phyloP scores from a whole-genome alignment of 2,797 vertebrate species.

The Gila robusta region DNA sequence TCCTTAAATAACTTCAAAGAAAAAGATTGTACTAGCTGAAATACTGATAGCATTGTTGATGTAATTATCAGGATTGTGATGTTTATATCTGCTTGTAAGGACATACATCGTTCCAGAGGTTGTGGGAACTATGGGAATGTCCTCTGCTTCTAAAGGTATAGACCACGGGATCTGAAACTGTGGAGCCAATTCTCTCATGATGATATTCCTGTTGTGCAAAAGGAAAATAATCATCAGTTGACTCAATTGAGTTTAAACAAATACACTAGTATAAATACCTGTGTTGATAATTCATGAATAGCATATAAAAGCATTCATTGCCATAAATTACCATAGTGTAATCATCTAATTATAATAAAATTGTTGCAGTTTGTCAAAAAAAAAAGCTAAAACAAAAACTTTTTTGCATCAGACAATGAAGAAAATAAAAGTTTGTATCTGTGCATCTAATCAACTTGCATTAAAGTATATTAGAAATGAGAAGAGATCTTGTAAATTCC shows the following conservation, averaged over 20 bases:
- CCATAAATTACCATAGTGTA: background rate
- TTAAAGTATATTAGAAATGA: background rate
- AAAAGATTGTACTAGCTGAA: background rate
- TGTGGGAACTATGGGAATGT: constrained; percentile 91
- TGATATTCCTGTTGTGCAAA: constrained; percentile 80
- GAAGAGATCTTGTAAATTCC: background rate
- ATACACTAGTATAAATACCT: background rate
- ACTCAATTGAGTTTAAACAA: constrained; percentile 2
- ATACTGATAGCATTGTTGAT: background rate
- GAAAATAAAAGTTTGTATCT: background rate
- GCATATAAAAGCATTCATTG: background rate
- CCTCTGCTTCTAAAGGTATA: constrained; percentile 89
- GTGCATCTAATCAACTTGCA: background rate
- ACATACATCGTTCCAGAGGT: constrained; percentile 91
- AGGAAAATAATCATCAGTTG: background rate
- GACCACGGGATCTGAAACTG: constrained; percentile 92
- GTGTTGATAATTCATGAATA: background rate
- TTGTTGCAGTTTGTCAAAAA: background rate
- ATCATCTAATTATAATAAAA: background rate
- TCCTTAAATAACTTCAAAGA: background rate
- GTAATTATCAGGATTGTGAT: background rate
- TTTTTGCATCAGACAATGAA: background rate
- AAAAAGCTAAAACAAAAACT: background rate
- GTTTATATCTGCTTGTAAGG: background rate
- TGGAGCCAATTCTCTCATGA: constrained; percentile 91